phyloP scores from a whole-genome alignment of 2,888 invertebrate genomes.

The Helleia helle region DNA sequence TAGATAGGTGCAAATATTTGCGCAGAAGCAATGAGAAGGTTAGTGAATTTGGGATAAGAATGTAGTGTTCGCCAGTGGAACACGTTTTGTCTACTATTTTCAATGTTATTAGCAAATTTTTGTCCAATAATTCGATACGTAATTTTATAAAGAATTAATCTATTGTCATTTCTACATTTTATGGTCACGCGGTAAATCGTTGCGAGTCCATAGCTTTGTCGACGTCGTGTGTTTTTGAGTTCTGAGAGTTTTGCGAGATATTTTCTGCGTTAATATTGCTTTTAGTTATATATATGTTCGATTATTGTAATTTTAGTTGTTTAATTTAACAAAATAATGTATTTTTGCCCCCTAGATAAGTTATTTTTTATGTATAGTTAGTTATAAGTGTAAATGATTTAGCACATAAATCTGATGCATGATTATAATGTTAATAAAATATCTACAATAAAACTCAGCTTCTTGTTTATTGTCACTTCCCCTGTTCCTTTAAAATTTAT shows the following conservation, averaged over 20 bases:
- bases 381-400: constrained; percentile 73
- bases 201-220: constrained; percentile 27
- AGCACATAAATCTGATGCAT: constrained; percentile 73
- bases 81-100: constrained; percentile 40
- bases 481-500: constrained; percentile 33
- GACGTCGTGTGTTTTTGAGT: constrained; percentile 33
- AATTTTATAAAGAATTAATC: constrained; percentile 36
- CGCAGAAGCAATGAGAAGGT: constrained; percentile 64
- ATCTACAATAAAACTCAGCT: constrained; percentile 66
- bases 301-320: constrained; percentile 60
- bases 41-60: constrained; percentile 62
- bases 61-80: constrained; percentile 34
- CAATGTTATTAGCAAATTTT: constrained; percentile 50
- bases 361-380: constrained; percentile 74
- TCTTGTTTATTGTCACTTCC: constrained; percentile 19
- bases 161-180: constrained; percentile 25
- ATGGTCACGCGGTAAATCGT: background rate
- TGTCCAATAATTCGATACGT: constrained; percentile 48
- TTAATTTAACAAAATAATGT: constrained; percentile 70
- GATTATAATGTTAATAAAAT: constrained; percentile 74
- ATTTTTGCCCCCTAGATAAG: constrained; percentile 71
- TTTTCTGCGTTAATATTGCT: constrained; percentile 57
- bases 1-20: constrained; percentile 46
- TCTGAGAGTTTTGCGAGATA: constrained; percentile 63
- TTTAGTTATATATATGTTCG: constrained; percentile 65